Evolutionary conservation across 2,113 vertebrate species (phyloP), one percentile per base, ranked within the genome.

Genomic region (Lophotis ruficrista): DNA sequence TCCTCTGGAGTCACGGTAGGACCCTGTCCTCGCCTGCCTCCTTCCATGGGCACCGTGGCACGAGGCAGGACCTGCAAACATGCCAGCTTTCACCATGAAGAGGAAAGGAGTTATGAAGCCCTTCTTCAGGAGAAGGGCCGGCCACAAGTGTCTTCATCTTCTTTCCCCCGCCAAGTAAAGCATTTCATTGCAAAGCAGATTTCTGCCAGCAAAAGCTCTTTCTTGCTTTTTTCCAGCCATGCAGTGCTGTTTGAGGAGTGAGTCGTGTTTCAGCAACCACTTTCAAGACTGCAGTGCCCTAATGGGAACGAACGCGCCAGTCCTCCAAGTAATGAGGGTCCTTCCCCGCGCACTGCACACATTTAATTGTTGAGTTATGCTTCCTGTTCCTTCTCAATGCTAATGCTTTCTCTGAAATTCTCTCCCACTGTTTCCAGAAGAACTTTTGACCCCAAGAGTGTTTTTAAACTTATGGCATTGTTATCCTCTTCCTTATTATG

Each of bases 371-470:
- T 92, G 90, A 97, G 65, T 96, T 96, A 96, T 84, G 87, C 79
- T 97, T 87, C 89, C 93, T 95, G 76, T 81, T 96, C 81, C 87
- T 87, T 94, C 90, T 64, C 87, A 93, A 69, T 30, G 78, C 65
- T 80, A 96, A 90, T 62, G 79, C 81, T 95, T 97, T 96, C 91
- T 95, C 89, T 94, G 95, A 97, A 96, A 97, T 77, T 94, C 94
- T 94, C 75, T 87, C 75, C 72, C 79, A 79, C 66, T 90, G 82
- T 95, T 96, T 96, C 90, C 77, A 91, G 75, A 86, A 92, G 93
- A 97, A 96, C 95, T 97, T 95, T 92, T 96, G 90, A 97, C 95
- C 95, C 85, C 80, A 43, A 61, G 65, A 79, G 31, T 92, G 95
- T 87, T 97, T 97, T 96, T 65, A 95, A 92, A 92, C 89, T 91